Evolutionary conservation across 2,888 invertebrate species (phyloP).

Genomic region (Caenorhabditis wallacei): DNA sequence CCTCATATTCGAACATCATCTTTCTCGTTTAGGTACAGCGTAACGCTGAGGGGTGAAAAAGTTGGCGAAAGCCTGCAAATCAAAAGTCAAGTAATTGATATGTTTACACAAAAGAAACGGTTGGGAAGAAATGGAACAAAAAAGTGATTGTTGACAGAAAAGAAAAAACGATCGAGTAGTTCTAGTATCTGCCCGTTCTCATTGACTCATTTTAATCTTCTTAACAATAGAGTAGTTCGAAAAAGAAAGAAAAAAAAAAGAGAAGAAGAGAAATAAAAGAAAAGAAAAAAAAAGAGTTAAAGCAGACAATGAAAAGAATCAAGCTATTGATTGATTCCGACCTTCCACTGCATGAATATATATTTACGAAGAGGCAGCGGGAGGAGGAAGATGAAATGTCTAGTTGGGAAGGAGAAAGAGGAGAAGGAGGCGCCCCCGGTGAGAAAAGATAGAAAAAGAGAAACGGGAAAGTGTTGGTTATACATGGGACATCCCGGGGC

Average conservation of each 20-base stretch:
- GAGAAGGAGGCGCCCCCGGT: constrained; percentile 21
- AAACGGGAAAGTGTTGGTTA: constrained; percentile 32
- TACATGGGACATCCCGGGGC: constrained; percentile 55
- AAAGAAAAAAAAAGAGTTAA: constrained; percentile 15
- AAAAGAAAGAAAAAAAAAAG: constrained; percentile 7
- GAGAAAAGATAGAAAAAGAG: constrained; percentile 29
- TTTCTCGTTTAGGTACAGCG: constrained; percentile 66
- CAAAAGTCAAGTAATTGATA: constrained; percentile 14
- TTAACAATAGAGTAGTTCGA: constrained; percentile 43
- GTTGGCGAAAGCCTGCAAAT: constrained; percentile 50
- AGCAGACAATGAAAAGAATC: constrained; percentile 40
- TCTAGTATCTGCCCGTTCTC: constrained; percentile 50
- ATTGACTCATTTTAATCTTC: constrained; percentile 35
- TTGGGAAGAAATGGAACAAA: constrained; percentile 25
- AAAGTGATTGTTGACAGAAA: constrained; percentile 40
- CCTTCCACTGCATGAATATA: constrained; percentile 54
- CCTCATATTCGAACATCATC: constrained; percentile 76
- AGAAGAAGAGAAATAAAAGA: constrained; percentile 3
- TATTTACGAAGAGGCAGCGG: constrained; percentile 41
- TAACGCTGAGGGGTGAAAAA: constrained; percentile 58
- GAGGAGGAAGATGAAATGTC: constrained; percentile 41
- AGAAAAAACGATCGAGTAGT: constrained; percentile 26
- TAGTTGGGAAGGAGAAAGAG: constrained; percentile 34
- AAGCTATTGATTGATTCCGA: constrained; percentile 52
- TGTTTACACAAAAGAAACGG: constrained; percentile 48